phyloP scores from a whole-genome alignment of 2,113 vertebrate genomes.

The Podilymbus podiceps region DNA sequence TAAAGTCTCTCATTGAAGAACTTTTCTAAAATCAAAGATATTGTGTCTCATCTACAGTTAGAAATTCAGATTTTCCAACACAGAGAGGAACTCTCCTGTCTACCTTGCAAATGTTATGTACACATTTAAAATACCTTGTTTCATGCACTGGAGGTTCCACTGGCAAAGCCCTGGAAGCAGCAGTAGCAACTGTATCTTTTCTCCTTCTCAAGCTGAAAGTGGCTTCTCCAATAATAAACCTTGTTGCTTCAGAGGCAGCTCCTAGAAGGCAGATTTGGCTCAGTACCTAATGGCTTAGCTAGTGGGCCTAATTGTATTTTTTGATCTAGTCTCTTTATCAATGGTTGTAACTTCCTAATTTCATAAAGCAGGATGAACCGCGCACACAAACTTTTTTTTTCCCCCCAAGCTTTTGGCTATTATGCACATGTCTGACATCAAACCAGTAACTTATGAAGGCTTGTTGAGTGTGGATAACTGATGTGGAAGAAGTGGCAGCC shows the following conservation, averaged over 20 bases:
- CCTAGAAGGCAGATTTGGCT: not conserved
- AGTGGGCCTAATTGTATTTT: not conserved
- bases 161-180: not conserved
- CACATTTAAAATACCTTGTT: not conserved
- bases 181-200: not conserved
- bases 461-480: rapidly evolving
- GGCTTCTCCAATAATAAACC: not conserved
- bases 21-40: not conserved
- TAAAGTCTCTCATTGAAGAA: not conserved
- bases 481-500: too few species aligned
- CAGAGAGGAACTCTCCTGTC: not conserved
- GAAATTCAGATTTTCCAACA: not conserved
- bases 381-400: too few species aligned
- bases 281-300: not conserved
- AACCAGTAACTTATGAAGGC: too few species aligned
- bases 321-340: not conserved
- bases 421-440: too few species aligned
- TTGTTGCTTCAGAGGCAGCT: not conserved
- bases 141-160: not conserved
- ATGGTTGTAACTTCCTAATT: not conserved
- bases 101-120: not conserved
- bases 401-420: too few species aligned
- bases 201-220: not conserved
- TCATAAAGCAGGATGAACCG: too few species aligned
- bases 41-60: not conserved